Conservation (phyloP, 2,888 invertebrate genomes). For the Scaptomyza tumidula region DNA sequence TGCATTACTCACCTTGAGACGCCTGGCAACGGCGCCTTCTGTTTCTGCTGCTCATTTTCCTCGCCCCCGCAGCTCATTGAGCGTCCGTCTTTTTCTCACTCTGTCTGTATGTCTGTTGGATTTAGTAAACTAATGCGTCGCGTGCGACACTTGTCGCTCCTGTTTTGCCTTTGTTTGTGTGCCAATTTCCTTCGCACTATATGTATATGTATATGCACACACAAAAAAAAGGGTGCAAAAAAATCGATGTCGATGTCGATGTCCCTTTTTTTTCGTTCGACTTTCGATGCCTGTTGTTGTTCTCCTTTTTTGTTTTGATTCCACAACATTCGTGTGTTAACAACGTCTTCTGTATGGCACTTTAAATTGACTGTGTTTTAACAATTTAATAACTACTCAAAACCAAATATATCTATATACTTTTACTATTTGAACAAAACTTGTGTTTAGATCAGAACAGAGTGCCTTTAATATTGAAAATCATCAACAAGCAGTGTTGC, state of each 20-base stretch:
- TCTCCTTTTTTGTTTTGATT: conserved; percentile 1
- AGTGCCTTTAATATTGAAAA: conserved; percentile 68
- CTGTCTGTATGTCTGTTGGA: conserved; percentile 13
- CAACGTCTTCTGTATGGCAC: conserved; percentile 6
- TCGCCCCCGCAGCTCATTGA: conserved; percentile 65
- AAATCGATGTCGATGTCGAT: conserved; percentile 68
- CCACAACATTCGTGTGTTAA: conserved; percentile 3
- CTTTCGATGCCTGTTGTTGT: conserved; percentile 10
- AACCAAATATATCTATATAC: conserved; percentile 36
- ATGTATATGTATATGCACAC: conserved; percentile 10
- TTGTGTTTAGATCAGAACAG: conserved; percentile 49
- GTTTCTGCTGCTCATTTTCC: conserved; percentile 53
- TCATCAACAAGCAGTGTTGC: conserved; percentile 62
- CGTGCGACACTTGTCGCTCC: conserved; percentile 46
- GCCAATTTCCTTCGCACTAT: conserved; percentile 37
- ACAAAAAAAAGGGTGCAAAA: conserved; percentile 67
- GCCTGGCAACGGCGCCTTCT: conserved; percentile 46
- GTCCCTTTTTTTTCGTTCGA: conserved; percentile 56
- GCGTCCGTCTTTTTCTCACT: conserved; percentile 36
- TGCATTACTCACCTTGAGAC: conserved; percentile 29
- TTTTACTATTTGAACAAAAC: conserved; percentile 37
- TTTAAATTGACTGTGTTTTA: conserved; percentile 18
- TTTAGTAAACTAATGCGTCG: conserved; percentile 33
- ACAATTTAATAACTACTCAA: conserved; percentile 22
- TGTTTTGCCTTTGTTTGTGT: conserved; percentile 52